Evolutionary conservation across 1,140 invertebrate species (phyloP).

Genomic region (Drosophila navojoa): DNA sequence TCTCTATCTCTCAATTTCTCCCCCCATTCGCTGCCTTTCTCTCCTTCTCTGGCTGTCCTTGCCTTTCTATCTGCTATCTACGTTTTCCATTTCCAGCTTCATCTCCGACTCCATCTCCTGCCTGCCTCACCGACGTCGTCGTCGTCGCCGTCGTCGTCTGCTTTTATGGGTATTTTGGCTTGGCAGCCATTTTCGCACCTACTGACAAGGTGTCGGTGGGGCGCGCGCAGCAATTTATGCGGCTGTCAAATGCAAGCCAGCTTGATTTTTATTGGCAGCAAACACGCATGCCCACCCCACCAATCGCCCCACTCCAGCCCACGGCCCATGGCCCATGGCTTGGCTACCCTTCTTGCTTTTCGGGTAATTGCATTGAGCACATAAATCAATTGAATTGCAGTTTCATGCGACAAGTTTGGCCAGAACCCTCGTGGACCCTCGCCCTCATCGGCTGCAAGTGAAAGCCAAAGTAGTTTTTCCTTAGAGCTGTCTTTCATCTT

Average conservation of each 20-base stretch:
- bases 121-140: neutral
- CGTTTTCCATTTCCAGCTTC: conserved; percentile 36
- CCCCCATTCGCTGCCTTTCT: neutral
- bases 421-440: conserved; percentile 33
- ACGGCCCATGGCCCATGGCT: neutral
- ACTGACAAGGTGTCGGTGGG: conserved; percentile 63
- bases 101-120: conserved; percentile 24
- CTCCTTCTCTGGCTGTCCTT: neutral
- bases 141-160: neutral
- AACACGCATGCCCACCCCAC: conserved; percentile 56
- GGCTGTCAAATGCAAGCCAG: conserved; percentile 74
- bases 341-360: conserved; percentile 40
- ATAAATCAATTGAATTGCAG: conserved; percentile 83
- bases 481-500: conserved; percentile 68
- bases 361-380: conserved; percentile 78
- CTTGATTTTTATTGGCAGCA: conserved; percentile 78
- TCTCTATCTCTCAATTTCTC: neutral
- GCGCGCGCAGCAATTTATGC: conserved; percentile 69
- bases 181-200: conserved; percentile 72
- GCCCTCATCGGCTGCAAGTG: conserved; percentile 53
- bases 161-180: conserved; percentile 23
- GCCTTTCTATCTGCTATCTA: conserved; percentile 5
- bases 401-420: conserved; percentile 80
- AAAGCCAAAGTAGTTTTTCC: conserved; percentile 74
- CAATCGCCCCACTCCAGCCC: neutral